Base-by-base conservation (phyloP, 64 coral and sea anemone species). In the Exaiptasia diaphana region DNA sequence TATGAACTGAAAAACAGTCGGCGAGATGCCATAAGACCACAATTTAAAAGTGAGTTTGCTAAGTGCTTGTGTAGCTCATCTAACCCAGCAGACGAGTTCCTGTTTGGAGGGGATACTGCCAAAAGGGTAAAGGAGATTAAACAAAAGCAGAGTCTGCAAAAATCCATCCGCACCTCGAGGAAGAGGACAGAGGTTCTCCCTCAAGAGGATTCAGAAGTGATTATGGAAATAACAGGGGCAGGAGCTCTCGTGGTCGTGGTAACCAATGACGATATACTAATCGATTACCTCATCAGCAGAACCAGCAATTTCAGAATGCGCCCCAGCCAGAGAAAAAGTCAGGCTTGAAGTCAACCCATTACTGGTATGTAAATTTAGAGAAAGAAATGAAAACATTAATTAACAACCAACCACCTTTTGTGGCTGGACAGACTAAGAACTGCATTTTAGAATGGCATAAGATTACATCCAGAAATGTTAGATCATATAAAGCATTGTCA, bases 1-100 rank as follows among this genome's bases (percentile, higher is more conserved):
- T 88, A 79, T 53, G 74, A 88, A 17, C n/a, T 79, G 14, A 88
- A 88, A 42, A 74, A 55, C 54, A 88, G 75, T 17, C 43, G 85
- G 58, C 60, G 75, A 27, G 74, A 88, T 10, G 75, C 74, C 20
- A 67, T 79, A 2, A 88, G 56, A 71, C 85, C 85, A 28, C 61
- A 88, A 38, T 88, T 88, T 34, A 45, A 42, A 10, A 50, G 42
- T 23, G 75, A 88, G 80, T 88, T 88, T 79, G 75, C 60, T 54
- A 88, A 78, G 10, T 74, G 58, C 22, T 79, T 88, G 34, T 88
- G 74, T 41, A 79, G 38, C 28, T 45, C 53, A 3, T 54, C 61
- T 39, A 41, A 64, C 24, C 85, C 85, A 39, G 85, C 85, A 2
- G 64, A 88, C 28, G 85, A 75, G 27, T 75, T 50, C 18, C 46